phyloP scores from a whole-genome alignment of 2,888 invertebrate genomes.

The Geotrupes spiniger region DNA sequence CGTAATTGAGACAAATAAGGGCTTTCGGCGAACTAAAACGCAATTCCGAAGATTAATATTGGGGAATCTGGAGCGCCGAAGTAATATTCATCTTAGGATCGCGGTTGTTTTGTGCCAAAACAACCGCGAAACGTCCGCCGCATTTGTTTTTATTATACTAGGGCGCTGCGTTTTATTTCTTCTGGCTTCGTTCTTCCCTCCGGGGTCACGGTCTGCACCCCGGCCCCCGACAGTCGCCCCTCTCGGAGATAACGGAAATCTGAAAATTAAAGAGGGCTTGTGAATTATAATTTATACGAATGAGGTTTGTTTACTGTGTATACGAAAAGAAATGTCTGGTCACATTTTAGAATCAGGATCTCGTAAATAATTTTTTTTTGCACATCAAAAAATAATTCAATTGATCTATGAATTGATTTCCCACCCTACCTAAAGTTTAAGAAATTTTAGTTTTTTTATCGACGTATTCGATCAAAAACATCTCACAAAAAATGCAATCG shows the following conservation, averaged over 20 bases:
- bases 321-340: too few species aligned
- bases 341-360: too few species aligned
- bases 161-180: conserved; percentile 13
- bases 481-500: too few species aligned
- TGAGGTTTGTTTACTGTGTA: too few species aligned
- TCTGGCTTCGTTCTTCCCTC: background rate
- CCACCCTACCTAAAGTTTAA: too few species aligned
- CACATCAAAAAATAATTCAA: too few species aligned
- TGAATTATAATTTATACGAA: too few species aligned
- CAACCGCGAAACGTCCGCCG: conserved; percentile 26
- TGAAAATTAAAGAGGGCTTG: too few species aligned
- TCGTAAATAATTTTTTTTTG: too few species aligned
- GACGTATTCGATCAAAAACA: too few species aligned
- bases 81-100: conserved; percentile 36
- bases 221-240: background rate
- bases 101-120: conserved; percentile 31
- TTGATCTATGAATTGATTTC: too few species aligned
- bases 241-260: background rate
- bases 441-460: too few species aligned
- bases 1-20: conserved; percentile 46
- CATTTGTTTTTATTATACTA: conserved; percentile 23
- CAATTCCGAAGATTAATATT: conserved; percentile 45
- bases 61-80: conserved; percentile 26
- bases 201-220: background rate
- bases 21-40: conserved; percentile 38